Evolutionary conservation across 1,140 invertebrate species (phyloP).

Genomic region (Dolichoris vasculosae): DNA sequence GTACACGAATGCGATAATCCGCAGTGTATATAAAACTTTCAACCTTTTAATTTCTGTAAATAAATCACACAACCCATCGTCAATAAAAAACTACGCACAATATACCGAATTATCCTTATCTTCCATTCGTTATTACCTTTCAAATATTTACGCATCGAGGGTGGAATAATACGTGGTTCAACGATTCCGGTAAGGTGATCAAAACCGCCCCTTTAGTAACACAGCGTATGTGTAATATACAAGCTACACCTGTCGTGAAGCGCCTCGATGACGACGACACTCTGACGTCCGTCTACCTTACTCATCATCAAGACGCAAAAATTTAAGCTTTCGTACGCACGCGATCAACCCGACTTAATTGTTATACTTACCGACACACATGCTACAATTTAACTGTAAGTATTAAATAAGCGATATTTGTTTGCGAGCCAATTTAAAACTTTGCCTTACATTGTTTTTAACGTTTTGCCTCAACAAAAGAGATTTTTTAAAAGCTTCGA

Average conservation of each 20-base stretch:
- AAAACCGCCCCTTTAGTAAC: background rate
- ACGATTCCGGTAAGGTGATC: background rate
- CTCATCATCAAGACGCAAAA: background rate
- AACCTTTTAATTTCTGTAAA: conserved; percentile 22
- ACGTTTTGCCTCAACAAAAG: background rate
- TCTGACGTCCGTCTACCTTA: conserved; percentile 7
- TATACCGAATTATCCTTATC: background rate
- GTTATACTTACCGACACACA: conserved; percentile 17
- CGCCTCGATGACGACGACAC: background rate
- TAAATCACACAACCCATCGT: background rate
- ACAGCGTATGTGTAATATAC: background rate
- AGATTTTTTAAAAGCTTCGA: background rate
- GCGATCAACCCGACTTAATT: conserved; percentile 19
- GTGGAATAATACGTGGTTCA: conserved; percentile 29
- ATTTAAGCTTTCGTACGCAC: background rate
- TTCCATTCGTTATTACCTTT: background rate
- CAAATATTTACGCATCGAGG: conserved; percentile 7
- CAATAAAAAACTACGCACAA: background rate
- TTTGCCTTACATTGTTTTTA: background rate
- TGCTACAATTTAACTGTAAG: conserved; percentile 55
- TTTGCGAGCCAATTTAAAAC: background rate
- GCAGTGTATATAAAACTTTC: background rate
- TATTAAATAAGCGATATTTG: conserved; percentile 23
- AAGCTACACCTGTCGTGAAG: background rate
- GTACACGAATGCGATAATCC: background rate